These are phyloP conservation scores for Vanessa cardui DNA, from an alignment of 2,888 invertebrate species.

Conservation along the genomic window DNA sequence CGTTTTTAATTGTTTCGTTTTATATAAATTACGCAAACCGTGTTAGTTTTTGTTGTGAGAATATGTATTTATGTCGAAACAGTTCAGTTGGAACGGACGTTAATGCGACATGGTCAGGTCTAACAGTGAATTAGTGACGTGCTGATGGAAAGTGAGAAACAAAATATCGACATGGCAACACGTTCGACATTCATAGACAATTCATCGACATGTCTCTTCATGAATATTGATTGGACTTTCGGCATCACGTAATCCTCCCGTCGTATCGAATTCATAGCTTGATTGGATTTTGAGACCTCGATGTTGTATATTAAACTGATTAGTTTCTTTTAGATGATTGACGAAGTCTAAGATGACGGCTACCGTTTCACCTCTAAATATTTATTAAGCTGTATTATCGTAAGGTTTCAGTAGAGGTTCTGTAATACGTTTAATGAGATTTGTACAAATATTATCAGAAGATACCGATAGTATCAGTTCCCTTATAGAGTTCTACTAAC, in stretches of 20 bases:
- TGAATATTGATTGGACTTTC: slow-evolving; percentile 74
- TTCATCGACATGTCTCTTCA: slow-evolving; percentile 65
- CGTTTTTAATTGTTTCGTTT: too few species aligned
- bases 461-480: slow-evolving; percentile 17
- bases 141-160: slow-evolving; percentile 44
- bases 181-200: slow-evolving; percentile 61
- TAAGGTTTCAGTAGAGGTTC: not conserved
- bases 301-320: slow-evolving; percentile 19
- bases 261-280: slow-evolving; percentile 54
- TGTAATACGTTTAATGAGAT: not conserved
- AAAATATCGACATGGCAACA: slow-evolving; percentile 37
- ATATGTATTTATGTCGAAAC: not conserved
- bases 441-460: not conserved
- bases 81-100: not conserved
- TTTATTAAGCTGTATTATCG: not conserved
- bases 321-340: not conserved
- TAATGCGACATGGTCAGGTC: slow-evolving; percentile 9
- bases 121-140: slow-evolving; percentile 37
- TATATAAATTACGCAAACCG: not conserved
- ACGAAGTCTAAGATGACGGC: not conserved
- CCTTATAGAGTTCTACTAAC: slow-evolving; percentile 19
- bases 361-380: not conserved
- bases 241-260: slow-evolving; percentile 66
- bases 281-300: slow-evolving; percentile 48
- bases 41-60: not conserved